Percentiles rank a stretch among this genome's conserved stretches.
These are phyloP conservation scores for Pseudobourletiella spinata DNA, from an alignment of 1,140 invertebrate genomes.

Conservation along the genomic window DNA sequence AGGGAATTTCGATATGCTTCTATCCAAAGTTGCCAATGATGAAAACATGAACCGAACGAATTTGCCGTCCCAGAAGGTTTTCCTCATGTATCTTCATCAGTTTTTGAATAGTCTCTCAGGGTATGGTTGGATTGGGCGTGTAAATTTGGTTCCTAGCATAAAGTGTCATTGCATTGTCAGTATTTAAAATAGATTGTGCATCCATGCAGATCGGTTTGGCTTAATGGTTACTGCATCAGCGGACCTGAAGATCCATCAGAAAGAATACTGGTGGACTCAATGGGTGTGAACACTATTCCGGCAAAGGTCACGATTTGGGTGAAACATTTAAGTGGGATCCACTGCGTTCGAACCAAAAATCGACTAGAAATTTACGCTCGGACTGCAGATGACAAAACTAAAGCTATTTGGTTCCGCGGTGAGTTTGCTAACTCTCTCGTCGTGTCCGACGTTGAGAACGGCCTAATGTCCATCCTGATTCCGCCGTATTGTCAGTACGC, in stretches of 20 bases:
- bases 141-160: too few species aligned
- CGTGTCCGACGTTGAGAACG: neutral
- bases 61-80: neutral
- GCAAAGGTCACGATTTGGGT: neutral
- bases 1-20: neutral
- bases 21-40: neutral
- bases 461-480: neutral
- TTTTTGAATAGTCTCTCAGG: neutral
- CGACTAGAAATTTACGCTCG: neutral
- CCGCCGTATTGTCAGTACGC: neutral
- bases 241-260: neutral
- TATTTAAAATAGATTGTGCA: neutral
- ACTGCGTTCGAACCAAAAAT: neutral
- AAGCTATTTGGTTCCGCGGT: conserved; percentile 1
- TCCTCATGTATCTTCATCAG: neutral
- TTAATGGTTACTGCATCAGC: neutral
- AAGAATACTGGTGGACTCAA: neutral
- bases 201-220: neutral
- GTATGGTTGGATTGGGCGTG: neutral
- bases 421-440: neutral
- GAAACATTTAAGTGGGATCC: neutral
- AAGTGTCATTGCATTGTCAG: neutral
- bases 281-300: neutral
- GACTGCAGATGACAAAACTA: neutral
- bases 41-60: neutral